Conservation (phyloP, 2,113 vertebrate species). For the Pionites leucogaster region DNA sequence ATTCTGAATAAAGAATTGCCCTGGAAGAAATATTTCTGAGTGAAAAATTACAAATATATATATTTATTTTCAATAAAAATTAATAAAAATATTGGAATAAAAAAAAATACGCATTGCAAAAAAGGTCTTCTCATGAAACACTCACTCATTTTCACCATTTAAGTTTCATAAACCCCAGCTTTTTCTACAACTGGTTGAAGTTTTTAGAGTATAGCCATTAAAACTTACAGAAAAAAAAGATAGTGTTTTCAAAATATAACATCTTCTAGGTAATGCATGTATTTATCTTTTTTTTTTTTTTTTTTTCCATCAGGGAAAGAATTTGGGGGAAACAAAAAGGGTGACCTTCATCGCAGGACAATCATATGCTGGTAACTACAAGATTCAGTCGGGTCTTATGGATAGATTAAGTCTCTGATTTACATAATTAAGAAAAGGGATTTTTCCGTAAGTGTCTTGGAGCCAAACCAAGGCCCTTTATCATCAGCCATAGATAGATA, state of each 20-base stretch:
- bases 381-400: background rate
- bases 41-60: background rate
- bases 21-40: background rate
- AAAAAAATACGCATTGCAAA: rapidly evolving
- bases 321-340: background rate
- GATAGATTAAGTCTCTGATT: background rate
- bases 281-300: background rate
- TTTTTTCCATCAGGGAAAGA: background rate
- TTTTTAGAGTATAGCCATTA: background rate
- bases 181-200: background rate
- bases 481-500: background rate
- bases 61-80: background rate
- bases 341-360: background rate
- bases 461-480: background rate
- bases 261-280: background rate
- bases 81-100: background rate
- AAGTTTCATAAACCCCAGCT: background rate
- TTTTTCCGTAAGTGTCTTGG: background rate
- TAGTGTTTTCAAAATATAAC: background rate
- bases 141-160: background rate
- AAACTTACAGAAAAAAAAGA: background rate
- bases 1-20: background rate
- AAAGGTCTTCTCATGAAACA: background rate
- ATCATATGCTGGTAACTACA: background rate
- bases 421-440: background rate